A percentile compares a stretch with the other conserved stretches of the same genome.
These are phyloP conservation scores for Microctonus brassicae DNA, from an alignment of 2,888 invertebrate species.

Conservation along the genomic window DNA sequence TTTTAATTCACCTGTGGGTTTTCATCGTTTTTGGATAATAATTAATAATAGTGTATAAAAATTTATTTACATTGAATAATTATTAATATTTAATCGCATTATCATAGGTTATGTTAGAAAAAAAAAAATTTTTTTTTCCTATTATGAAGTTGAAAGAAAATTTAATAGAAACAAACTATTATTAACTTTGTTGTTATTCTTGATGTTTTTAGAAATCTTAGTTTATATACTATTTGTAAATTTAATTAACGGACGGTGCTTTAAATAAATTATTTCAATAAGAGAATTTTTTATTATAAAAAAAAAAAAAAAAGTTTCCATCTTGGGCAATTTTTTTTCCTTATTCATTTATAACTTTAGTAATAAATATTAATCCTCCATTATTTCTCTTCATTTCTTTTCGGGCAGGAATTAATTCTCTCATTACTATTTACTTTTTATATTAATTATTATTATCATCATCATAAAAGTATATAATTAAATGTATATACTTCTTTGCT, in stretches of 20 bases:
- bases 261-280: neutral
- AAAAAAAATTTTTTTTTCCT: neutral
- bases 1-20: neutral
- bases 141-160: too few species aligned
- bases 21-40: neutral
- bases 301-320: neutral
- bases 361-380: neutral
- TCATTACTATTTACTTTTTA: neutral
- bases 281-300: neutral
- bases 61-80: neutral
- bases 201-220: too few species aligned
- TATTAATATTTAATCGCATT: neutral
- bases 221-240: neutral
- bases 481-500: constrained; percentile 40
- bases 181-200: too few species aligned
- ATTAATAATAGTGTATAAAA: neutral
- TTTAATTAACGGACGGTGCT: neutral
- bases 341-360: neutral
- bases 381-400: constrained; percentile 3
- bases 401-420: neutral
- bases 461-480: neutral
- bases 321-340: neutral
- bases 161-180: too few species aligned
- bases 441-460: neutral
- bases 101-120: neutral